Percentiles rank a stretch among this genome's conserved stretches.
Evolutionary conservation across 2,888 invertebrate species (phyloP).

Genomic region (Alentia gelatinosa): DNA sequence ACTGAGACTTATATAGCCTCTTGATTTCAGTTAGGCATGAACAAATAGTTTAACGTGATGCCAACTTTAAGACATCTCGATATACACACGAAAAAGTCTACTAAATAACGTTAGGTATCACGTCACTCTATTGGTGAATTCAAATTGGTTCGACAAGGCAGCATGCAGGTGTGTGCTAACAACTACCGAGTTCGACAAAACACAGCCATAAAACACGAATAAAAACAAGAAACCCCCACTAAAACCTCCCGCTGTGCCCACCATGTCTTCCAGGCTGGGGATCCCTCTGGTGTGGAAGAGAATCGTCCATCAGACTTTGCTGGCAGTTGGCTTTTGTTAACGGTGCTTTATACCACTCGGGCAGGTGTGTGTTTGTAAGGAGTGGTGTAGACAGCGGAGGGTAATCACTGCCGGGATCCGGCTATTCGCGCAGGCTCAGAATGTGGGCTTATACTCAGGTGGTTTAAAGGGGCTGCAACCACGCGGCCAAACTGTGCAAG

Average conservation of each 20-base stretch:
- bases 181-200: background rate
- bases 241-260: background rate
- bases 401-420: background rate
- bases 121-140: too few relatives aligned
- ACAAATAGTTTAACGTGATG: too few relatives aligned
- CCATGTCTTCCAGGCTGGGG: background rate
- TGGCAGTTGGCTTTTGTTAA: background rate
- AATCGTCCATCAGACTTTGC: background rate
- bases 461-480: too few relatives aligned
- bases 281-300: background rate
- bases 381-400: background rate
- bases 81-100: too few relatives aligned
- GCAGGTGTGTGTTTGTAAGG: background rate
- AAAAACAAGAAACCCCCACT: background rate
- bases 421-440: too few relatives aligned
- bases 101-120: too few relatives aligned
- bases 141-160: too few relatives aligned
- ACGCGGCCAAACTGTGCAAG: too few relatives aligned
- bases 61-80: too few relatives aligned
- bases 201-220: background rate
- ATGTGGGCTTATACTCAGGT: too few relatives aligned
- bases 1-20: too few relatives aligned
- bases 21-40: too few relatives aligned
- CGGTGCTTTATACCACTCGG: background rate
- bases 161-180: background rate